Evolutionary conservation across 2,888 invertebrate species (phyloP).

Genomic region (Erannis defoliaria): DNA sequence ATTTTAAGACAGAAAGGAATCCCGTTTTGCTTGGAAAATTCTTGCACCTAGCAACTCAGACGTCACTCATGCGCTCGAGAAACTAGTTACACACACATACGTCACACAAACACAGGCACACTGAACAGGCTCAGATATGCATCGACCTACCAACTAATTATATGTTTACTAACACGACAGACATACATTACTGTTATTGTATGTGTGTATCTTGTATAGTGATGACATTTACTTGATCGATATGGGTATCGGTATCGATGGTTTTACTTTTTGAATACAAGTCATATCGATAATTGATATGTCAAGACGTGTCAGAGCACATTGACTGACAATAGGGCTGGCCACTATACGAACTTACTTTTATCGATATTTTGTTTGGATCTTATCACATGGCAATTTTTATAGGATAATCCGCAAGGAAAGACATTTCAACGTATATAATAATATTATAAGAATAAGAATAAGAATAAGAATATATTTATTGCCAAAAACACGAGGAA

Average conservation of each 20-base stretch:
- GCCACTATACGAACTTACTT: too few relatives aligned
- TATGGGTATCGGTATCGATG: conserved; percentile 44
- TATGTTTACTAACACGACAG: conserved; percentile 82
- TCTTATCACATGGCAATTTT: too few relatives aligned
- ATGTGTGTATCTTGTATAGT: conserved; percentile 58
- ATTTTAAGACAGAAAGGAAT: not conserved
- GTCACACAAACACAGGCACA: conserved; percentile 46
- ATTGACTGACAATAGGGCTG: too few relatives aligned
- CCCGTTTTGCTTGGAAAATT: not conserved
- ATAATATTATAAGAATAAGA: too few relatives aligned
- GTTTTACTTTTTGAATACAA: not conserved
- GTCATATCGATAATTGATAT: not conserved
- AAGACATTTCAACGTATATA: too few relatives aligned
- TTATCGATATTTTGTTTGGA: too few relatives aligned
- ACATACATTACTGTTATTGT: conserved; percentile 56
- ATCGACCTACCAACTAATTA: conserved; percentile 85
- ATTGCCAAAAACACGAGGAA: too few relatives aligned
- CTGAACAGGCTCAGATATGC: conserved; percentile 75
- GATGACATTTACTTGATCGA: conserved; percentile 53
- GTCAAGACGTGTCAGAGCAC: too few relatives aligned
- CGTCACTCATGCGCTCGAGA: conserved; percentile 72
- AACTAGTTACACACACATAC: conserved; percentile 70
- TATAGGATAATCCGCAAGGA: too few relatives aligned
- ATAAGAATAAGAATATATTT: too few relatives aligned
- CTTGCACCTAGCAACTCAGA: conserved; percentile 25